phyloP scores from a whole-genome alignment of 2,113 vertebrate species.

The Chionis minor region DNA sequence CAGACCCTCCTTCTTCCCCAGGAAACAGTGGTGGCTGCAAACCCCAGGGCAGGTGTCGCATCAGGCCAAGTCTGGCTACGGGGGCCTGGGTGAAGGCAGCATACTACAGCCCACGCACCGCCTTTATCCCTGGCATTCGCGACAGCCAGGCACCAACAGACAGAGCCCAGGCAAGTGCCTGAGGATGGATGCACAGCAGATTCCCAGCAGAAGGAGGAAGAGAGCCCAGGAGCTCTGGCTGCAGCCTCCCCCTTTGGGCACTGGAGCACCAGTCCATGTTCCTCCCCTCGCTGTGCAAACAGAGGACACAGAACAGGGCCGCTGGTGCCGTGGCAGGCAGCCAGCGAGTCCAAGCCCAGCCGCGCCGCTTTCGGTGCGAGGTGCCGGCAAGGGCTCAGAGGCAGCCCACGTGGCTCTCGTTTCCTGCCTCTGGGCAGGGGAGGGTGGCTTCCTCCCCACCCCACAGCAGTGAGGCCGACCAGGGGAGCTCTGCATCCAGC shows the following conservation, averaged over 20 bases:
- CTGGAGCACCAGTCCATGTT: neutral
- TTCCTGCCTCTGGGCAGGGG: constrained; percentile 6
- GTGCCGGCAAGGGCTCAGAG: neutral
- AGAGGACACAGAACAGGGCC: neutral
- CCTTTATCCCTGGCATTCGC: accelerated
- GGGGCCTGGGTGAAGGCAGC: accelerated
- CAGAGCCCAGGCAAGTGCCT: neutral
- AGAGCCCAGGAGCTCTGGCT: neutral
- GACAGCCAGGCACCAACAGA: neutral
- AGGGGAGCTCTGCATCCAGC: neutral
- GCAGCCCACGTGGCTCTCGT: neutral
- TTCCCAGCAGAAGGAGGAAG: neutral
- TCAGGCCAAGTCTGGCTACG: accelerated
- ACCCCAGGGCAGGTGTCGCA: accelerated
- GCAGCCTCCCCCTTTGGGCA: neutral
- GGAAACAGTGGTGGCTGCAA: neutral
- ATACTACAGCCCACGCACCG: neutral
- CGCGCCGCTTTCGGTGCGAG: neutral
- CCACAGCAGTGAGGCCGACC: neutral
- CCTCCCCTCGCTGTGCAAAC: neutral
- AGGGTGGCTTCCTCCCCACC: neutral
- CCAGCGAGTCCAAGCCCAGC: neutral
- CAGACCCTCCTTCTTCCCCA: neutral
- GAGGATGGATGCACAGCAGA: neutral
- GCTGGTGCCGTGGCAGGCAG: accelerated